Conservation (phyloP, 2,888 invertebrate genomes). For the Tetranychus piercei region DNA sequence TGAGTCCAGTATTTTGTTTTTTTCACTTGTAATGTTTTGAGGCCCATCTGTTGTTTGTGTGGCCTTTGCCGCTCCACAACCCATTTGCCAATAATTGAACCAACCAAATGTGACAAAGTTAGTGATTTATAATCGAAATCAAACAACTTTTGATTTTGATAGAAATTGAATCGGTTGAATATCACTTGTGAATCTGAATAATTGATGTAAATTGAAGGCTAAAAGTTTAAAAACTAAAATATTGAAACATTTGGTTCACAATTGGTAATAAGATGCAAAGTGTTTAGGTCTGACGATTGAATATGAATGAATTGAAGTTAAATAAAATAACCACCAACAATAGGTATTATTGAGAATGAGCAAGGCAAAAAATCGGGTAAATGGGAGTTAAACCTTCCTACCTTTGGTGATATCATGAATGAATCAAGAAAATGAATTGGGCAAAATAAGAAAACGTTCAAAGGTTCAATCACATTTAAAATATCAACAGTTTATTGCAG, state of each 20-base stretch:
- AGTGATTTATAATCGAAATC: too few species aligned
- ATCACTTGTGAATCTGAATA: too few species aligned
- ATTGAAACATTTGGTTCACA: neutral
- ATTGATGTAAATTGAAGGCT: too few species aligned
- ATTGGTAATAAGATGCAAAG: neutral
- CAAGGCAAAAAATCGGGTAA: neutral
- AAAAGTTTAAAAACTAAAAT: too few species aligned
- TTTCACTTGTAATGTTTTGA: neutral
- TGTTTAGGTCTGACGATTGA: neutral
- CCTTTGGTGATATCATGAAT: neutral
- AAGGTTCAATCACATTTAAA: neutral
- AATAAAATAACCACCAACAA: neutral
- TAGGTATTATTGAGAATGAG: neutral
- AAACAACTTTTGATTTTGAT: too few species aligned
- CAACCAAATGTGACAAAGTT: too few species aligned
- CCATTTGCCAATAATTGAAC: conserved; percentile 3
- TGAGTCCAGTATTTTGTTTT: neutral
- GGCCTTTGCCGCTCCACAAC: conserved; percentile 15
- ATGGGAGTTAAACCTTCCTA: neutral
- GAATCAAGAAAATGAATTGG: neutral
- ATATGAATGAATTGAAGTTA: neutral
- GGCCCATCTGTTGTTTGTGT: conserved; percentile 6
- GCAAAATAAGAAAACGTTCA: neutral
- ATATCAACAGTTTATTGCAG: neutral
- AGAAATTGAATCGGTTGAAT: too few species aligned